Percentiles rank a stretch among this genome's conserved stretches.
Evolutionary conservation across 2,797 vertebrate genomes (phyloP).

Genomic region (Neoniphon sammara): DNA sequence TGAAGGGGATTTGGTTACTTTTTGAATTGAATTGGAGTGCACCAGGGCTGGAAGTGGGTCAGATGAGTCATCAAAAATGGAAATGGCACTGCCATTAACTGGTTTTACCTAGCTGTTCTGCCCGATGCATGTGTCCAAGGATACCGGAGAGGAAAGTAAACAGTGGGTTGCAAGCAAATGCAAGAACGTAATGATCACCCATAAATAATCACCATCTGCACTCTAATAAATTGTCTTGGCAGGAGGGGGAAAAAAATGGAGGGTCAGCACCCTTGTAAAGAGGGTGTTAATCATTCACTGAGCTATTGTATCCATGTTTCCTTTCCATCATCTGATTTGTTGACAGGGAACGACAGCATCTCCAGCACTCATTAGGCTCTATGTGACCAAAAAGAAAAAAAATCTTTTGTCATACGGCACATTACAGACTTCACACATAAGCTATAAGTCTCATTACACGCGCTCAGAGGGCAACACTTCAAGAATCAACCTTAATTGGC

Average conservation of each 20-base stretch:
- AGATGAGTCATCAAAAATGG: slow-evolving; percentile 47
- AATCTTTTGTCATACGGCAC: slow-evolving; percentile 46
- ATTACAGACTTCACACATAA: slow-evolving; percentile 55
- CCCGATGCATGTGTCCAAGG: slow-evolving; percentile 28
- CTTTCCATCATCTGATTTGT: slow-evolving; percentile 40
- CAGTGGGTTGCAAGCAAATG: slow-evolving; percentile 2
- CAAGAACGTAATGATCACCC: slow-evolving; percentile 15
- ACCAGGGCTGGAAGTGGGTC: slow-evolving; percentile 21
- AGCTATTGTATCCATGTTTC: slow-evolving; percentile 44
- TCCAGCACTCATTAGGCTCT: slow-evolving; percentile 49
- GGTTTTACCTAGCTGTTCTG: background rate
- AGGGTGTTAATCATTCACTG: slow-evolving; percentile 56
- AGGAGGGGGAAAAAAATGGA: slow-evolving; percentile 29
- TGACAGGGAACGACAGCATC: slow-evolving; percentile 39
- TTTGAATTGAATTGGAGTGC: slow-evolving; percentile 22
- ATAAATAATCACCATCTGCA: slow-evolving; percentile 41
- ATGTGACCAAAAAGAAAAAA: slow-evolving; percentile 22
- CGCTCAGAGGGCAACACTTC: slow-evolving; percentile 56
- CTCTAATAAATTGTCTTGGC: slow-evolving; percentile 53
- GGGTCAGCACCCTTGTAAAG: slow-evolving; percentile 41
- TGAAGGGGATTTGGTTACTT: slow-evolving; percentile 53
- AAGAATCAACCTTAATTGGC: slow-evolving; percentile 67
- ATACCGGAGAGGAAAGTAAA: background rate
- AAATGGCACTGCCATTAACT: slow-evolving; percentile 27
- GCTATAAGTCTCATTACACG: slow-evolving; percentile 66